Evolutionary conservation across 2,888 invertebrate genomes (phyloP).

Genomic region (Drosophila greeni): DNA sequence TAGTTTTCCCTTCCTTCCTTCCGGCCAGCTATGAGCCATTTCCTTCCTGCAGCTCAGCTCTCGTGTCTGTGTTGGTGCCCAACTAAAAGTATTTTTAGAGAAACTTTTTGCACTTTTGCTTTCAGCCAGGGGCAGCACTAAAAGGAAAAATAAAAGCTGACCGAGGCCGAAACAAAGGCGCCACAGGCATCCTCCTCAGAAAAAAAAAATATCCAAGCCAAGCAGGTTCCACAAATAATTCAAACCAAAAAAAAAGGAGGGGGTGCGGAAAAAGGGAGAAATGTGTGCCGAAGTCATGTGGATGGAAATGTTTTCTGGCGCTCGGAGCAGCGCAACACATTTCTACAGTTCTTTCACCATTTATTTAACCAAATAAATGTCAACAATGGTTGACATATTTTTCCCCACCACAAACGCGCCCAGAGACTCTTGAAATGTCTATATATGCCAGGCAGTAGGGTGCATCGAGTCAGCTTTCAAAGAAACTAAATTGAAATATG

Average conservation of each 20-base stretch:
- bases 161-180: slow-evolving; percentile 43
- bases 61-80: slow-evolving; percentile 5
- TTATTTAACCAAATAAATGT: slow-evolving; percentile 36
- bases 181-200: slow-evolving; percentile 5
- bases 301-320: slow-evolving; percentile 13
- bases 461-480: background rate
- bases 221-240: slow-evolving; percentile 27
- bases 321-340: slow-evolving; percentile 7
- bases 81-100: slow-evolving; percentile 51
- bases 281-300: slow-evolving; percentile 5
- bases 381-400: slow-evolving; percentile 31
- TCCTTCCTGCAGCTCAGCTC: slow-evolving; percentile 30
- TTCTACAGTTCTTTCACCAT: slow-evolving; percentile 16
- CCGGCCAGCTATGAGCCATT: slow-evolving; percentile 31
- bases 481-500: background rate
- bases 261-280: background rate
- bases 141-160: slow-evolving; percentile 17
- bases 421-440: slow-evolving; percentile 10
- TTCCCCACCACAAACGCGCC: background rate
- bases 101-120: slow-evolving; percentile 54
- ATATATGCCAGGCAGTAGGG: slow-evolving; percentile 2
- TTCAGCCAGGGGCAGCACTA: slow-evolving; percentile 35
- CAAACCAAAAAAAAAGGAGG: slow-evolving; percentile 1
- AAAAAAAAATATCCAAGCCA: slow-evolving; percentile 5
- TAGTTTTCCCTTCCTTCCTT: slow-evolving; percentile 16